These are phyloP conservation scores for Tachina grossa DNA, from an alignment of 2,888 invertebrate species.

Conservation along the genomic window DNA sequence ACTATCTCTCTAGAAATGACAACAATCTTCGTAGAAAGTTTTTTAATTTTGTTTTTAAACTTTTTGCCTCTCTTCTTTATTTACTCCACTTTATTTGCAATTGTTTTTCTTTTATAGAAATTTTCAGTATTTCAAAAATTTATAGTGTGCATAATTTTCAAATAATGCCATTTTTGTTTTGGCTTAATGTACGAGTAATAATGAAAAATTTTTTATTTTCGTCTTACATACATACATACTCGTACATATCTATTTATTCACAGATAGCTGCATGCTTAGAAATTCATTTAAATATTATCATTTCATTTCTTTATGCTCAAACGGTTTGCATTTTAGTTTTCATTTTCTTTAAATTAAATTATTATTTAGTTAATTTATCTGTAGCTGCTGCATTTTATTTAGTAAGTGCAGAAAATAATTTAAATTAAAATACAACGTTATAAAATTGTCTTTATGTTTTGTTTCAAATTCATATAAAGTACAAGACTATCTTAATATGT, in stretches of 20 bases:
- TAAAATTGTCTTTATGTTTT: not conserved
- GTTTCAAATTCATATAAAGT: not conserved
- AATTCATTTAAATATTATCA: constrained; percentile 28
- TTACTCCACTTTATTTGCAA: no score
- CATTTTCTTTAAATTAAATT: constrained; percentile 18
- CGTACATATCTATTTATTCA: not conserved
- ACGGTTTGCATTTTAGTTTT: constrained; percentile 24
- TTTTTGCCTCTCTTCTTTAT: no score
- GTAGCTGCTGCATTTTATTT: not conserved
- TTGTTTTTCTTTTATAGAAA: not conserved
- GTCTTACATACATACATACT: not conserved
- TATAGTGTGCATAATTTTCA: constrained; percentile 10
- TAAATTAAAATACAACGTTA: not conserved
- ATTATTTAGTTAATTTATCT: constrained; percentile 35
- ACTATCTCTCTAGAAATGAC: no score
- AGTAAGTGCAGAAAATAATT: constrained; percentile 19
- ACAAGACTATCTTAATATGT: not conserved
- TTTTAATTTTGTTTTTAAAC: no score
- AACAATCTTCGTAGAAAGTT: no score
- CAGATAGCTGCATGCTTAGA: constrained; percentile 16
- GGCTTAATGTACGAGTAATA: constrained; percentile 16
- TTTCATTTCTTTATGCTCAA: constrained; percentile 28
- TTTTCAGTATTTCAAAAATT: not conserved
- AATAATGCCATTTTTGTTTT: constrained; percentile 33
- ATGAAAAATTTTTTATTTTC: constrained; percentile 30